Conservation (phyloP, 2,888 invertebrate genomes). For the Acrobasis repandana region DNA sequence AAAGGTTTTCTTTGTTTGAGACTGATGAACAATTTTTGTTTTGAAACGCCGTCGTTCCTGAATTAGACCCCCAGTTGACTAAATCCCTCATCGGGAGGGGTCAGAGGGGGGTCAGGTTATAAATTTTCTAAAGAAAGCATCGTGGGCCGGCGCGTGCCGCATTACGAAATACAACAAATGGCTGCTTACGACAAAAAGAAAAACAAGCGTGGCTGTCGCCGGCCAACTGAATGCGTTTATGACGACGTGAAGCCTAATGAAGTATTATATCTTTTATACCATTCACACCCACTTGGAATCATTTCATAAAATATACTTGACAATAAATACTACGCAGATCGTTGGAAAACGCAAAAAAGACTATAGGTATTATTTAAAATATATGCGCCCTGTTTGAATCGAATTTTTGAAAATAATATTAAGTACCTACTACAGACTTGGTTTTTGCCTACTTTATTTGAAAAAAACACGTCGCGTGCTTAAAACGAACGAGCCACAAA, state of each 20-base stretch:
- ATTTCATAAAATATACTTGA: background rate
- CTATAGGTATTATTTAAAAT: no score
- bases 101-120: conserved; percentile 54
- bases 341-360: background rate
- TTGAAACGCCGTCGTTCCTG: conserved; percentile 22
- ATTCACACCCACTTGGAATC: conserved; percentile 7
- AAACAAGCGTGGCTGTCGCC: conserved; percentile 29
- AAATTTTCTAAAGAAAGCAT: conserved; percentile 68
- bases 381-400: no score
- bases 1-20: background rate
- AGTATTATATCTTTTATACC: conserved; percentile 5
- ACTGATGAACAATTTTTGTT: background rate
- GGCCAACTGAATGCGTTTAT: conserved; percentile 2
- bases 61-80: conserved; percentile 31
- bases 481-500: conserved; percentile 25
- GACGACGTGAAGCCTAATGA: conserved; percentile 8
- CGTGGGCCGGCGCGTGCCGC: conserved; percentile 69
- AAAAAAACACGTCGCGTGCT: background rate
- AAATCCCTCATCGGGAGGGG: conserved; percentile 48
- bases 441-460: background rate
- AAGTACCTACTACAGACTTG: no score
- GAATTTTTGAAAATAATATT: no score
- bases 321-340: conserved; percentile 1
- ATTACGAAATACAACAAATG: conserved; percentile 31
- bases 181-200: conserved; percentile 30